Conservation (phyloP, 2,888 invertebrate genomes). For the Apamea epomidion region DNA sequence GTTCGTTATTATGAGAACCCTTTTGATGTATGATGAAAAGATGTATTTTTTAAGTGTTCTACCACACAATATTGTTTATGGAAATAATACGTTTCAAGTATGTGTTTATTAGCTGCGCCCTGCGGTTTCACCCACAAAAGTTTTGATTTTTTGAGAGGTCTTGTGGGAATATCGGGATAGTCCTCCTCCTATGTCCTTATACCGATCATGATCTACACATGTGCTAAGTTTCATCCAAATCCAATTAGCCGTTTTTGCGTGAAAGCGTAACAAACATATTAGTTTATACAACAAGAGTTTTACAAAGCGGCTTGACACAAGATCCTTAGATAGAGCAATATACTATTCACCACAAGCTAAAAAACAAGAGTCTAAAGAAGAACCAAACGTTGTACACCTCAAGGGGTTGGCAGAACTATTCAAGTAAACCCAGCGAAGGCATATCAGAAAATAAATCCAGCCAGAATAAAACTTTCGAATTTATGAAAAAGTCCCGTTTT, state of each 20-base stretch:
- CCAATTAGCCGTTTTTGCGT: too few relatives aligned
- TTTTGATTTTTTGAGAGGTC: too few relatives aligned
- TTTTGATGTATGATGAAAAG: slow-evolving; percentile 3
- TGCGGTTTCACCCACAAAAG: too few relatives aligned
- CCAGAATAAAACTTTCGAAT: neutral
- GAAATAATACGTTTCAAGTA: neutral
- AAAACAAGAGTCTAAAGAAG: neutral
- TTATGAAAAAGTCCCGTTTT: neutral
- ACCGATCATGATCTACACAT: too few relatives aligned
- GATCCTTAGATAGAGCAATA: neutral
- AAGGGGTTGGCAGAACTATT: neutral
- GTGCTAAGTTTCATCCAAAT: too few relatives aligned
- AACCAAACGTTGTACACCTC: neutral
- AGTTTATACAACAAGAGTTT: neutral
- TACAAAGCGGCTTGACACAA: neutral
- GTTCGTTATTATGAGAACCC: slow-evolving; percentile 8
- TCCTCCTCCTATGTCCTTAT: too few relatives aligned
- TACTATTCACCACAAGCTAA: neutral
- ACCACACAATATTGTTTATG: neutral
- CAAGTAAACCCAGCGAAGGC: neutral
- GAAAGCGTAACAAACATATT: too few relatives aligned
- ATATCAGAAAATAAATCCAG: neutral
- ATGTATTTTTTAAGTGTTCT: neutral
- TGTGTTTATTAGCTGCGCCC: neutral
- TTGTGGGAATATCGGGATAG: too few relatives aligned